These are phyloP conservation scores for human DNA, from an alignment of 2,113 vertebrate genomes.

Conservation along the genomic window GRCh38 chr13:86632501-86633000, in stretches of 20 bases:
- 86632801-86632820: not conserved
- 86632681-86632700: not conserved
- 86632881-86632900: not conserved
- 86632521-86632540: not conserved
- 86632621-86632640: not conserved
- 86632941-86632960: not conserved
- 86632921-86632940: not conserved
- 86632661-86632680: rapidly evolving
- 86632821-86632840: not conserved
- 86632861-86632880: not conserved
- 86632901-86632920: not conserved
- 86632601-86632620: rapidly evolving
- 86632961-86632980: not conserved
- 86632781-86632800: not conserved
- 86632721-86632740: not conserved
- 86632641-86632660: not conserved
- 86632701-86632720: not conserved
- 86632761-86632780: not conserved
- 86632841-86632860: not conserved
- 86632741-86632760: not conserved
- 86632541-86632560: not conserved
- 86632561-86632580: no score
- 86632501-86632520: not conserved
- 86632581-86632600: no score
- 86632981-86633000: not conserved